Evolutionary conservation across 1,140 invertebrate genomes (phyloP).

Genomic region (Pygmarrhopalites habei): DNA sequence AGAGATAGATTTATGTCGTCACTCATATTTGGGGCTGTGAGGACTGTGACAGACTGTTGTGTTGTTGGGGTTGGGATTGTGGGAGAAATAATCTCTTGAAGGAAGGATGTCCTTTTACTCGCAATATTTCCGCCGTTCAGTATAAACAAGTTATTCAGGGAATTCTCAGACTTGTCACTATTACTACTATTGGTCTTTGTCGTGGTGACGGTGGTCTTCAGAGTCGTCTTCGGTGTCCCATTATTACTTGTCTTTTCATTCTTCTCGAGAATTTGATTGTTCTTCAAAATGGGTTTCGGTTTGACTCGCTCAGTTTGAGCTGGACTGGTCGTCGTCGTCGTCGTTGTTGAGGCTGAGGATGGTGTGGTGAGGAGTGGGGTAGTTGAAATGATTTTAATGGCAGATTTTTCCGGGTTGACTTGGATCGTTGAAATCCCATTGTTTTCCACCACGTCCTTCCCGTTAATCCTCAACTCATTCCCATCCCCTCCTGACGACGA

Average conservation of each 20-base stretch:
- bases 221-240: too few relatives aligned
- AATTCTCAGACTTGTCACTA: background rate
- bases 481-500: background rate
- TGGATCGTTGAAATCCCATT: conserved; percentile 19
- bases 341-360: background rate
- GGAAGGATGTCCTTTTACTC: conserved; percentile 29
- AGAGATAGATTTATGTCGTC: background rate
- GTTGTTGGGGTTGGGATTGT: conserved; percentile 13
- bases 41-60: background rate
- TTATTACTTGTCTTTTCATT: too few relatives aligned
- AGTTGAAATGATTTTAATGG: conserved; percentile 13
- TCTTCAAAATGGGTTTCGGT: conserved; percentile 30
- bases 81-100: conserved; percentile 27
- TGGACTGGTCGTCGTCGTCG: conserved; percentile 5
- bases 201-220: too few relatives aligned
- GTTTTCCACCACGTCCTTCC: conserved; percentile 1
- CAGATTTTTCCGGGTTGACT: conserved; percentile 25
- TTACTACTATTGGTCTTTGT: background rate
- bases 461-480: conserved; percentile 1
- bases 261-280: conserved; percentile 11
- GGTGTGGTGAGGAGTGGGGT: background rate
- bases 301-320: conserved; percentile 8
- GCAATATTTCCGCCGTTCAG: conserved; percentile 31
- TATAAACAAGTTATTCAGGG: conserved; percentile 27
- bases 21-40: background rate